These are phyloP conservation scores for Hepsetus odoe DNA, from an alignment of 2,113 vertebrate species.

Conservation along the genomic window DNA sequence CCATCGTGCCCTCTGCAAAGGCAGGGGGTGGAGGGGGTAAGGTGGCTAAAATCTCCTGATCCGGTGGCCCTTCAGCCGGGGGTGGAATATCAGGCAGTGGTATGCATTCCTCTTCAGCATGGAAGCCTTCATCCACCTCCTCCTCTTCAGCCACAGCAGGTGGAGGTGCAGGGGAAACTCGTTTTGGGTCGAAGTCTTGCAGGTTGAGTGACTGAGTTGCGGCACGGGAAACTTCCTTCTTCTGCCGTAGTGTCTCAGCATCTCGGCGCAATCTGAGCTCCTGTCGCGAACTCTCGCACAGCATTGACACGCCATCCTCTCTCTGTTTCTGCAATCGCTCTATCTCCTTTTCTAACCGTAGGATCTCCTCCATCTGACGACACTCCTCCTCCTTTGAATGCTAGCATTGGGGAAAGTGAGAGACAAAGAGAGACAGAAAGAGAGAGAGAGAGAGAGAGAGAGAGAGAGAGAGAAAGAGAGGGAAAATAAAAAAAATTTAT, in stretches of 20 bases:
- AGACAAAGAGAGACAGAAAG: neutral
- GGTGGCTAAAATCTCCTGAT: slow-evolving; percentile 74
- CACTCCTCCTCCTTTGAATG: slow-evolving; percentile 74
- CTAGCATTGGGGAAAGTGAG: neutral
- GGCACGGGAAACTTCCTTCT: slow-evolving; percentile 86
- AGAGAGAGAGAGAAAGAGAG: neutral
- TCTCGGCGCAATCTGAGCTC: slow-evolving; percentile 84
- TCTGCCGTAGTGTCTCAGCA: slow-evolving; percentile 84
- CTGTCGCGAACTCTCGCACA: slow-evolving; percentile 81
- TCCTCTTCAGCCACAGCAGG: slow-evolving; percentile 71
- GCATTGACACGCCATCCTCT: slow-evolving; percentile 83
- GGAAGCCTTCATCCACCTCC: slow-evolving; percentile 86
- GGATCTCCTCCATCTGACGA: slow-evolving; percentile 89
- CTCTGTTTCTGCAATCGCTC: slow-evolving; percentile 87
- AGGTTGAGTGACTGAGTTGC: slow-evolving; percentile 87
- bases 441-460: neutral
- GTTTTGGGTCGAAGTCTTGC: slow-evolving; percentile 78
- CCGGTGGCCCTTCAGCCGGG: slow-evolving; percentile 67
- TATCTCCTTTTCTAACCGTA: slow-evolving; percentile 87
- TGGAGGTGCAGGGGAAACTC: slow-evolving; percentile 55
- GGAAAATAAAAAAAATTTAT: neutral
- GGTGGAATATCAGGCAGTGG: slow-evolving; percentile 76
- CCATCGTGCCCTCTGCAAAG: slow-evolving; percentile 73
- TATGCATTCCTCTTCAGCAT: slow-evolving; percentile 82
- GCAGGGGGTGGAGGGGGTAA: slow-evolving; percentile 77